Base-by-base conservation (phyloP, 2,888 invertebrate species). In the Lasiommata megera region DNA sequence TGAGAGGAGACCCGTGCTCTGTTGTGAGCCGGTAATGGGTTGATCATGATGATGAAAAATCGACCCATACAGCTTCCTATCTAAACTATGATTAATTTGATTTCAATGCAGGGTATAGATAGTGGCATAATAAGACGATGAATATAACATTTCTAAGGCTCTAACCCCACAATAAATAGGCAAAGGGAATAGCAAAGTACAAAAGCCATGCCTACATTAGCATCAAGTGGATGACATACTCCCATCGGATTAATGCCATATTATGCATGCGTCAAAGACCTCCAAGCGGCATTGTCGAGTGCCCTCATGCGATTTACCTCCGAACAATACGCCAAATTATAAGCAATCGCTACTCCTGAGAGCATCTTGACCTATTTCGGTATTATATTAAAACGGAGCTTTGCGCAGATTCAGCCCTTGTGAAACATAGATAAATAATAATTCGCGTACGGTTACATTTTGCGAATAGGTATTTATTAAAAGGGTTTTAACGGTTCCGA, bases 191-290 rank as follows among this genome's bases (percentile, higher is more conserved):
- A 68, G 69, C 63, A 79, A 81, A 84, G 74, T 73, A 76, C 61
- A 76, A 76, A 80, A 79, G 79, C 78, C 76, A 62, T 67, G 65
- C 65, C 68, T 71, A 79, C 76, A 85, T 87, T 85, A 85, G 77
- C 77, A 77, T 87, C 67, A 73, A 87, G 86, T 84, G 83, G 81
- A 86, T 87, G 88, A 83, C 86, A 87, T 80, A 82, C 82, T 79
- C 80, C 76, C 80, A 74, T 77, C 74, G 77, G 80, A 83, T 88
- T 88, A 88, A 85, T 83, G 71, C 71, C 82, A 79, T 80, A 84
- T 88, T 88, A 88, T 77, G 71, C 79, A 88, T 84, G 86, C 88
- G 84, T 89, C 88, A 90, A 90, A 88, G 87, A 80, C 72, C 72
- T 69, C 68, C 71, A 71, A 82, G 76, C 71, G 74, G 72, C 68